phyloP scores from a whole-genome alignment of 2,888 invertebrate species.

The Hemicrepidius hirtus region DNA sequence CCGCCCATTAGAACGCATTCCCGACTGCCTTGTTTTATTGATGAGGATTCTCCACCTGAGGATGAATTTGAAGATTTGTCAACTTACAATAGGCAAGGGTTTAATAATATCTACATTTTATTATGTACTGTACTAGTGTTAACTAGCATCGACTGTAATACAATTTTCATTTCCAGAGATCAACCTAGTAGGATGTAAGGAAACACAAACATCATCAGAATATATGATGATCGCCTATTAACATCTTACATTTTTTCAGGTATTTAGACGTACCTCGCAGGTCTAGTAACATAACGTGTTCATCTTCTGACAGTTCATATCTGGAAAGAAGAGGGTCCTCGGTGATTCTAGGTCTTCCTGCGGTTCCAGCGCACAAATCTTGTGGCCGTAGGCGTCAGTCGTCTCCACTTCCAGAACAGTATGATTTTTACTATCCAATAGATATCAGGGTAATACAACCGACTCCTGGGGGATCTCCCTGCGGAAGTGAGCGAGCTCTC shows the following conservation, averaged over 20 bases:
- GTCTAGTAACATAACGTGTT: conserved; percentile 88
- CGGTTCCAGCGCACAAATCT: conserved; percentile 73
- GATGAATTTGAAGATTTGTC: conserved; percentile 69
- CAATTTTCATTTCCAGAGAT: no score
- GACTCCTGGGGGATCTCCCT: conserved; percentile 89
- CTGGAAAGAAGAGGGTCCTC: conserved; percentile 88
- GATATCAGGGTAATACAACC: conserved; percentile 81
- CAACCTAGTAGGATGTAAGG: background rate
- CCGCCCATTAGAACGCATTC: conserved; percentile 77
- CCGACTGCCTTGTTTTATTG: conserved; percentile 78
- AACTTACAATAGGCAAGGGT: conserved; percentile 64
- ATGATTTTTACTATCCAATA: conserved; percentile 70
- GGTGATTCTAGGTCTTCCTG: conserved; percentile 83
- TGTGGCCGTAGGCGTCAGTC: conserved; percentile 70
- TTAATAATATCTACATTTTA: background rate
- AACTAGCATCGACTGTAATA: background rate
- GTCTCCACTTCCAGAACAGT: conserved; percentile 67
- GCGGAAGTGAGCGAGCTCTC: conserved; percentile 80
- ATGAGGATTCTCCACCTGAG: conserved; percentile 72
- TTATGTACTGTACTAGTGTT: no score
- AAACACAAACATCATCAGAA: background rate
- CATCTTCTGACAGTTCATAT: conserved; percentile 89
- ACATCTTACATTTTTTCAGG: conserved; percentile 57
- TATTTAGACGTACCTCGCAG: conserved; percentile 74
- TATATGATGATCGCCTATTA: background rate